phyloP scores from a whole-genome alignment of 2,113 vertebrate genomes.

The Glaucidium brasilianum region DNA sequence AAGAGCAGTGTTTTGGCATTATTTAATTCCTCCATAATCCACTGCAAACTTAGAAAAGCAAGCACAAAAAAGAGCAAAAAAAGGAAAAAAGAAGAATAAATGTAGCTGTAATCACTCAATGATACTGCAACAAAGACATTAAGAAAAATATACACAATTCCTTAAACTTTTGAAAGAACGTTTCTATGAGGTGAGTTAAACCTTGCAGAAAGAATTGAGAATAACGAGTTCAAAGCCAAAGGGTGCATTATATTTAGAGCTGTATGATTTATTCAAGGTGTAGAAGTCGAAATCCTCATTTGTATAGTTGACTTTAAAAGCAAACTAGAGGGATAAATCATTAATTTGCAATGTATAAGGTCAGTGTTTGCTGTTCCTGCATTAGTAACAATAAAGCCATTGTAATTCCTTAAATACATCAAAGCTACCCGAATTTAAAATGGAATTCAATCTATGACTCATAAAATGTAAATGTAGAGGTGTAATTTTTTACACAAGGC shows the following conservation, averaged over 20 bases:
- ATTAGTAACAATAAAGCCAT: conserved; percentile 71
- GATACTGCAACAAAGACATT: not conserved
- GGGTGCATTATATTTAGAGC: conserved; percentile 40
- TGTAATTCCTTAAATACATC: conserved; percentile 68
- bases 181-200: conserved; percentile 19
- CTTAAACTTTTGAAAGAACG: conserved; percentile 37
- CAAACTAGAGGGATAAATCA: conserved; percentile 73
- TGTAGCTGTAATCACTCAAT: not conserved
- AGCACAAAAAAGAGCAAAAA: not conserved
- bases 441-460: conserved; percentile 89
- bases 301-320: conserved; percentile 66
- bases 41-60: not conserved
- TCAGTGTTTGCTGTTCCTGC: conserved; percentile 71
- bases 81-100: not conserved
- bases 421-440: conserved; percentile 82
- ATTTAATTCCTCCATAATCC: not conserved
- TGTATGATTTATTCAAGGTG: conserved; percentile 67
- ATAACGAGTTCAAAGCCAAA: conserved; percentile 66
- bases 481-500: conserved; percentile 80
- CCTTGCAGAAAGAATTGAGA: conserved; percentile 38
- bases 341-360: conserved; percentile 60
- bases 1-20: not conserved
- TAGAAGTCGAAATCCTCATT: conserved; percentile 60
- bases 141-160: not conserved
- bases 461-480: conserved; percentile 89